These are phyloP conservation scores for Pterois miles DNA, from an alignment of 2,797 vertebrate genomes.

Conservation along the genomic window DNA sequence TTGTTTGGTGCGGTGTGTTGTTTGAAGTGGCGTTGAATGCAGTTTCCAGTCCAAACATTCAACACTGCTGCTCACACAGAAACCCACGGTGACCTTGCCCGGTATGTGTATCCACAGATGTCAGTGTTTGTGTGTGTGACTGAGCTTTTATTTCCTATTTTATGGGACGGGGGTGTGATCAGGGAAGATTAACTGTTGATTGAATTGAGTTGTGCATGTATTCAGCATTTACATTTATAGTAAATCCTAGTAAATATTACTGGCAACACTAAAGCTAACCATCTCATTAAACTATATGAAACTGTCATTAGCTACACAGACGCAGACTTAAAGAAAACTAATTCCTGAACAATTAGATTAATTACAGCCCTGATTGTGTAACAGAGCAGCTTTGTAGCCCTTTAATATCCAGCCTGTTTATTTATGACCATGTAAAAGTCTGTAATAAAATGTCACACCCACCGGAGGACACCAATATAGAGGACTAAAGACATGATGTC, in stretches of 20 bases:
- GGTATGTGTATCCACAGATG: conserved; percentile 39
- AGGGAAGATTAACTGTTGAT: conserved; percentile 6
- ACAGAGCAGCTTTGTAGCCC: neutral
- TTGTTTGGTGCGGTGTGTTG: conserved; percentile 58
- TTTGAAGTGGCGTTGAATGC: conserved; percentile 64
- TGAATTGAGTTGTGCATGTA: neutral
- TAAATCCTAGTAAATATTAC: neutral
- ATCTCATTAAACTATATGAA: neutral
- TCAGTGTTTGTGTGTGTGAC: conserved; percentile 7
- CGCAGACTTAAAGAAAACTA: neutral
- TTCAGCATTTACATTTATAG: neutral
- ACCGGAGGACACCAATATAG: neutral
- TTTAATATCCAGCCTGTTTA: neutral
- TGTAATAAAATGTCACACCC: neutral
- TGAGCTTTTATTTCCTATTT: conserved; percentile 7
- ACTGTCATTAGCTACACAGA: neutral
- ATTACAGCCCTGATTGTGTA: neutral
- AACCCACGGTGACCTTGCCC: conserved; percentile 62
- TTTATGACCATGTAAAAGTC: neutral
- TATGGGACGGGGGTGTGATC: neutral
- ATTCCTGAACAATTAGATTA: neutral
- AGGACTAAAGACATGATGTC: neutral
- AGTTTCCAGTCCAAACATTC: conserved; percentile 63
- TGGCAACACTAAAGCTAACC: neutral
- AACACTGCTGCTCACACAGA: conserved; percentile 68